phyloP scores from a whole-genome alignment of 2,113 vertebrate genomes.

The Hylia prasina region DNA sequence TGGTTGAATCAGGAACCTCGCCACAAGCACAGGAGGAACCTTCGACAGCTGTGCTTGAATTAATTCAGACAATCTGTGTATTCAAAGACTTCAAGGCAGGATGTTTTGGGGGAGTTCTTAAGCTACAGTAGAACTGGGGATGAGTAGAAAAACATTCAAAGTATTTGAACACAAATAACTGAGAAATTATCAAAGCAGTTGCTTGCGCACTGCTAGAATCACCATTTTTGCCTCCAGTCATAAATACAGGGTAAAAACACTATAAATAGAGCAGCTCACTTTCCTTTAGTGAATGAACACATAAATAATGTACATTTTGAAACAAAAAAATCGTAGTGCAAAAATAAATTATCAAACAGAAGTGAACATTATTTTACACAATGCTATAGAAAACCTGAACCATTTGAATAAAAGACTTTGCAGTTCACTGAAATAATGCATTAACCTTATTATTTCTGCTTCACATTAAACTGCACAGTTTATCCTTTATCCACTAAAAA shows the following conservation, averaged over 20 bases:
- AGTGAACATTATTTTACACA: constrained; percentile 71
- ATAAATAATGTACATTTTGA: constrained; percentile 66
- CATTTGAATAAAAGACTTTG: constrained; percentile 65
- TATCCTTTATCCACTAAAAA: constrained; percentile 55
- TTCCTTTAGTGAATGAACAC: constrained; percentile 53
- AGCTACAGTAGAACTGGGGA: neutral
- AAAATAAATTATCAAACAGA: constrained; percentile 78
- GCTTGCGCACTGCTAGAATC: constrained; percentile 29
- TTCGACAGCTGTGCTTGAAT: neutral
- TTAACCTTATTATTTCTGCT: constrained; percentile 56
- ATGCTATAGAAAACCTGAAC: constrained; percentile 71
- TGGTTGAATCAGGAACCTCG: neutral
- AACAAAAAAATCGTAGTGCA: constrained; percentile 70
- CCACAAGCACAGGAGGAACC: neutral
- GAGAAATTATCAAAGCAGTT: constrained; percentile 33
- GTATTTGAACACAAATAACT: constrained; percentile 13
- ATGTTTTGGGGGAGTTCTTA: neutral
- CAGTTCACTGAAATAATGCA: constrained; percentile 67
- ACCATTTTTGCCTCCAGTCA: constrained; percentile 13
- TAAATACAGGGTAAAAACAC: constrained; percentile 48
- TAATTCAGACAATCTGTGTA: neutral
- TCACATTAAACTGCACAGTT: constrained; percentile 70
- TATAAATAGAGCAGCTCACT: constrained; percentile 65
- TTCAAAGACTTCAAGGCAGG: neutral
- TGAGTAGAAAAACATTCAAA: constrained; percentile 31